A percentile compares a stretch with the other conserved stretches of the same genome.
Conservation (phyloP, 1,140 invertebrate genomes). For the Bombus balteatus region DNA sequence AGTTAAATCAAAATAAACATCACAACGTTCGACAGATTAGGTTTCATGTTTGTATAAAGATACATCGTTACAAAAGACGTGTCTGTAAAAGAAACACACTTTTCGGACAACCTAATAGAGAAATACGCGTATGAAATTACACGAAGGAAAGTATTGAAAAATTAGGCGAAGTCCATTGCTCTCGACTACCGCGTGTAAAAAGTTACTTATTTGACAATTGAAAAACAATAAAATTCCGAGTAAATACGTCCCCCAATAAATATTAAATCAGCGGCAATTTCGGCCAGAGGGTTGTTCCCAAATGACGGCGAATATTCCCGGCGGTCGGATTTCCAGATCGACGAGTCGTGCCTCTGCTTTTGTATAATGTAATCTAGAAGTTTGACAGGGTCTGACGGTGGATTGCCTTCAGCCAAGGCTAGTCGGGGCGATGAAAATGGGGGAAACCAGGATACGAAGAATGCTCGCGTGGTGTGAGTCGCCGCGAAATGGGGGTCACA, state of each 20-base stretch:
- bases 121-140: no score
- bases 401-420: slow-evolving; percentile 14
- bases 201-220: neutral
- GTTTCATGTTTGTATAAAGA: no score
- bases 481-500: no score
- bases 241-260: slow-evolving; percentile 11
- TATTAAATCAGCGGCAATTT: slow-evolving; percentile 36
- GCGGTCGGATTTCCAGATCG: slow-evolving; percentile 49
- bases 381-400: slow-evolving; percentile 62
- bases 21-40: no score
- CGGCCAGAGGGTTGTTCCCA: neutral
- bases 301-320: slow-evolving; percentile 29
- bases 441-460: neutral
- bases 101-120: no score
- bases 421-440: neutral
- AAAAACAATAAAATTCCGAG: neutral
- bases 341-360: slow-evolving; percentile 64
- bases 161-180: neutral
- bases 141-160: neutral
- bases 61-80: no score
- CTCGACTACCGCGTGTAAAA: neutral
- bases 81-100: no score
- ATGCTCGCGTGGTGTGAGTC: no score
- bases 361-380: slow-evolving; percentile 71
- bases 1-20: no score